Evolutionary conservation across 2,888 invertebrate species (phyloP).

Genomic region (Eulithis prunata): DNA sequence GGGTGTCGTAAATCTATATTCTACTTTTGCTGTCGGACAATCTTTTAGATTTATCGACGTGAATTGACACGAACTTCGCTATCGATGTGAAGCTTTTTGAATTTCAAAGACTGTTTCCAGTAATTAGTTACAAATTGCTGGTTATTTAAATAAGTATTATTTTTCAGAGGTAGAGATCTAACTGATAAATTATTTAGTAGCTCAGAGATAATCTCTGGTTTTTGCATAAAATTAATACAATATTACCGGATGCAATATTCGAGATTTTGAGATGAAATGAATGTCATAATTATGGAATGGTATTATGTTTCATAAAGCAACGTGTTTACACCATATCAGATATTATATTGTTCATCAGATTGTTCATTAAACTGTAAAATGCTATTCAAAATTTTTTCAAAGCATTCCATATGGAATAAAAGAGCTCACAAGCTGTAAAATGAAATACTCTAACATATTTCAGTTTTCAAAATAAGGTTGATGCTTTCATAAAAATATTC

Average conservation of each 20-base stretch:
- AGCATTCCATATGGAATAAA: too few relatives aligned
- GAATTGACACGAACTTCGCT: constrained; percentile 25
- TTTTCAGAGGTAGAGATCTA: constrained; percentile 11
- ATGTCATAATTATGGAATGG: constrained; percentile 16
- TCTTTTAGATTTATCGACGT: constrained; percentile 42
- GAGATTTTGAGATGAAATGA: constrained; percentile 17
- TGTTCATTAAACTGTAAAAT: too few relatives aligned
- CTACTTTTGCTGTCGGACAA: constrained; percentile 43
- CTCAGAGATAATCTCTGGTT: constrained; percentile 12
- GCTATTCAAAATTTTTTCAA: too few relatives aligned
- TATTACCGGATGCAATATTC: constrained; percentile 19
- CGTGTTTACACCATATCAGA: too few relatives aligned
- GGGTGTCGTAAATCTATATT: constrained; percentile 49
- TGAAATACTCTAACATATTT: too few relatives aligned
- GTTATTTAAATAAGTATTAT: constrained; percentile 9
- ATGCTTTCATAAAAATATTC: too few relatives aligned
- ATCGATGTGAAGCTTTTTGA: constrained; percentile 21
- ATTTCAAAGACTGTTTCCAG: not conserved
- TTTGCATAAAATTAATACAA: constrained; percentile 30
- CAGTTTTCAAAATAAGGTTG: too few relatives aligned
- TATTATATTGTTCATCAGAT: too few relatives aligned
- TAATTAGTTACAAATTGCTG: constrained; percentile 14
- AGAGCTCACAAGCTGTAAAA: too few relatives aligned
- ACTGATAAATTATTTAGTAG: constrained; percentile 22
- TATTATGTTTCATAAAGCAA: not conserved